Evolutionary conservation across 2,888 invertebrate species (phyloP).

Genomic region (Craniophora ligustri): DNA sequence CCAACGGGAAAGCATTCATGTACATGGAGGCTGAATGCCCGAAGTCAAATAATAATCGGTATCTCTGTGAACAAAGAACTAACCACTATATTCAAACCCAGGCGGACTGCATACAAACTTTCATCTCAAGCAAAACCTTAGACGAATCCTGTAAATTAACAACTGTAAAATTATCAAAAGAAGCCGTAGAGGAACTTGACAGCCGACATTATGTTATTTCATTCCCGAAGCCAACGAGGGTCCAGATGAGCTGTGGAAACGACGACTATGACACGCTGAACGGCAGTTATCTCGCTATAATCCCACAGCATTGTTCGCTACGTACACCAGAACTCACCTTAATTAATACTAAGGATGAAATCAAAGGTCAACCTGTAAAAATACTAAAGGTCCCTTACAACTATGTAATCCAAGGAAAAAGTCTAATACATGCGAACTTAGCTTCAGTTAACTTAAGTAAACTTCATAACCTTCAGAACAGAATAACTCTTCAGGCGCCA

Average conservation of each 20-base stretch:
- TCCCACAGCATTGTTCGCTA: neutral
- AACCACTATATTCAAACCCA: neutral
- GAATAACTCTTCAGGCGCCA: neutral
- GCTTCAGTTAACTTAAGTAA: neutral
- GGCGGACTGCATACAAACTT: neutral
- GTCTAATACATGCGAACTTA: neutral
- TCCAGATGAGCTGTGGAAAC: neutral
- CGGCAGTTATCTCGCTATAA: neutral
- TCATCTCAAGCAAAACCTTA: neutral
- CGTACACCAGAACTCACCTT: neutral
- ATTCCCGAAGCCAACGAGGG: neutral
- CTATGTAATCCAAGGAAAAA: neutral
- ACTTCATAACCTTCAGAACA: neutral
- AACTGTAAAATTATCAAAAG: neutral
- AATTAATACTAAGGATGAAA: neutral
- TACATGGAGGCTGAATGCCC: too few relatives aligned
- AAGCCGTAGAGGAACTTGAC: neutral
- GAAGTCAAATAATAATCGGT: neutral
- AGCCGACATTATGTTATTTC: neutral
- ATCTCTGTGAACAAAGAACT: neutral
- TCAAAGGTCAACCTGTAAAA: neutral
- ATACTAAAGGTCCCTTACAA: neutral
- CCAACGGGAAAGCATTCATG: neutral
- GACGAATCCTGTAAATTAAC: neutral
- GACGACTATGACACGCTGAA: neutral